Percentiles rank a stretch among this genome's conserved stretches.
These are phyloP conservation scores for Lacanobia oleracea DNA, from an alignment of 2,888 invertebrate species.

Conservation along the genomic window DNA sequence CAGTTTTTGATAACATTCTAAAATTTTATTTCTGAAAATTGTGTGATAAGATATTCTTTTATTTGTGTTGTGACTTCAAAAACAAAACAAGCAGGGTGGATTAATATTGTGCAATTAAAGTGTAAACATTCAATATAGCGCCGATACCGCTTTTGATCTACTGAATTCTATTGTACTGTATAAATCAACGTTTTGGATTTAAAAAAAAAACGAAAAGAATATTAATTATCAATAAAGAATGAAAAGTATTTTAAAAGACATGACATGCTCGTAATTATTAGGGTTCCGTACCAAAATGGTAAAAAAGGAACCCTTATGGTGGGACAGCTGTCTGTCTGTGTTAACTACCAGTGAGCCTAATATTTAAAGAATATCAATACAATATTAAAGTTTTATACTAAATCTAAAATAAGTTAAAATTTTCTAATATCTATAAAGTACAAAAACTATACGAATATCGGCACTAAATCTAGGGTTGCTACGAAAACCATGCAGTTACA, in stretches of 20 bases:
- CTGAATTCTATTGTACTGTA: neutral
- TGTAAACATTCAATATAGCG: neutral
- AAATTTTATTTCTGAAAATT: neutral
- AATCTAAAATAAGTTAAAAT: no score
- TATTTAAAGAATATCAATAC: no score
- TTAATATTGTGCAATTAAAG: conserved; percentile 14
- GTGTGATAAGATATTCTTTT: neutral
- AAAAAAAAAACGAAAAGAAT: no score
- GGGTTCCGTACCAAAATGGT: no score
- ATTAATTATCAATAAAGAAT: no score
- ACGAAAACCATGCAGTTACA: conserved; percentile 53
- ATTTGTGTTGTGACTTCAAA: neutral
- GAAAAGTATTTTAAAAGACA: no score
- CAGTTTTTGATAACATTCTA: neutral
- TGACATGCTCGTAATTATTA: no score
- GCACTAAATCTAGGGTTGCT: conserved; percentile 39
- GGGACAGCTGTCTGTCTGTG: no score
- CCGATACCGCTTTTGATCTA: conserved; percentile 7
- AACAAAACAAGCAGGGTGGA: conserved; percentile 1
- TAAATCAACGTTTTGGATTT: neutral
- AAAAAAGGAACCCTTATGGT: no score
- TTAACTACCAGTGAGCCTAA: no score
- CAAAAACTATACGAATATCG: neutral
- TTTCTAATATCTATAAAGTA: no score
- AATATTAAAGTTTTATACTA: no score